Conservation (phyloP, 2,113 vertebrate species). For the Channa argus region DNA sequence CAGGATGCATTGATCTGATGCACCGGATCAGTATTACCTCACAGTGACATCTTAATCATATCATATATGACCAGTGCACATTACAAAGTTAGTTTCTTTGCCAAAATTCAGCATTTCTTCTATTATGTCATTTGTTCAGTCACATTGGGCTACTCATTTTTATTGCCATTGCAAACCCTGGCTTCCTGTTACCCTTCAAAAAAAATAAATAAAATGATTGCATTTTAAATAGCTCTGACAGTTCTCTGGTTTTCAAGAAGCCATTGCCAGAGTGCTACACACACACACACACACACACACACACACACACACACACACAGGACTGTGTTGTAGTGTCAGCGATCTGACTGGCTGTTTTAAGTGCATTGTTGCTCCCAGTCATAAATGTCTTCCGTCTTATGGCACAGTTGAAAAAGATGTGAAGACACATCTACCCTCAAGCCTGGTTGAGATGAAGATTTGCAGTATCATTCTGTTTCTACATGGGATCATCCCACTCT, state of each 20-base stretch:
- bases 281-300: background rate
- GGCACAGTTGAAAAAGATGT: slow-evolving; percentile 23
- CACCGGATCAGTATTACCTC: too few relatives aligned
- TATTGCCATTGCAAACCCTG: too few relatives aligned
- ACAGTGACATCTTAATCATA: too few relatives aligned
- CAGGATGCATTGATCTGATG: background rate
- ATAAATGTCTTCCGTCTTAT: slow-evolving; percentile 10
- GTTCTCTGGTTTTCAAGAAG: too few relatives aligned
- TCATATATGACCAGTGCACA: too few relatives aligned
- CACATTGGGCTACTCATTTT: too few relatives aligned
- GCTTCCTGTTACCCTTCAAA: too few relatives aligned
- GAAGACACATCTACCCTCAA: slow-evolving; percentile 19
- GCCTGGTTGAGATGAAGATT: slow-evolving; percentile 4
- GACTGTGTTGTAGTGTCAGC: background rate
- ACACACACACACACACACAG: background rate
- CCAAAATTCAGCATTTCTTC: too few relatives aligned
- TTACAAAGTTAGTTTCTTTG: too few relatives aligned
- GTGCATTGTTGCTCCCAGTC: slow-evolving; percentile 9
- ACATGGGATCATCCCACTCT: background rate
- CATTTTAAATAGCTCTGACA: too few relatives aligned
- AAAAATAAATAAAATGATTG: too few relatives aligned
- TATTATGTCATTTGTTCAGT: too few relatives aligned
- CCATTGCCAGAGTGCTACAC: background rate
- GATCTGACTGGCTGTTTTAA: background rate
- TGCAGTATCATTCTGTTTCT: slow-evolving; percentile 11